A percentile compares a stretch with the other conserved stretches of the same genome.
Evolutionary conservation across 2,113 vertebrate species (phyloP).

Genomic region (Zeus faber): DNA sequence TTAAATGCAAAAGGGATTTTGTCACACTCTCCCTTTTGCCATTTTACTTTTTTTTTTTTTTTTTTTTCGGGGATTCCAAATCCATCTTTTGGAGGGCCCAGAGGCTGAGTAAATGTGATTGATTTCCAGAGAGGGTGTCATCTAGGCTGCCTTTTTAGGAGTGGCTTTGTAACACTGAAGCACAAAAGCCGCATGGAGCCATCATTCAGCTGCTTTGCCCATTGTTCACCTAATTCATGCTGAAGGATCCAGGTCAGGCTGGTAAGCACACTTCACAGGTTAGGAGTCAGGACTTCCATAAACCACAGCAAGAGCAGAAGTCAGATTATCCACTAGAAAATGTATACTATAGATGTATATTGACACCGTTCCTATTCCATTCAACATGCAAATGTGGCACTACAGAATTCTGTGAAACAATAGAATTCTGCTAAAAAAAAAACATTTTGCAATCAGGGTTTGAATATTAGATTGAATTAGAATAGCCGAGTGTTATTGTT

Average conservation of each 20-base stretch:
- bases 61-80: slow-evolving; percentile 46
- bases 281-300: slow-evolving; percentile 56
- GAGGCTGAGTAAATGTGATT: slow-evolving; percentile 72
- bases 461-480: slow-evolving; percentile 44
- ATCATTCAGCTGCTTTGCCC: slow-evolving; percentile 64
- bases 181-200: slow-evolving; percentile 71
- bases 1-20: slow-evolving; percentile 74
- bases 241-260: slow-evolving; percentile 76
- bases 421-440: slow-evolving; percentile 50
- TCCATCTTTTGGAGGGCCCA: slow-evolving; percentile 62
- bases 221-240: slow-evolving; percentile 74
- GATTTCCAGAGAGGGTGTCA: slow-evolving; percentile 72
- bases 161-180: slow-evolving; percentile 66
- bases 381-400: not conserved
- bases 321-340: slow-evolving; percentile 39
- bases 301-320: slow-evolving; percentile 35
- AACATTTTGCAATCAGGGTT: slow-evolving; percentile 47
- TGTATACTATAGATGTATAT: not conserved
- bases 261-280: slow-evolving; percentile 61
- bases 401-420: slow-evolving; percentile 49
- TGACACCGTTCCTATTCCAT: slow-evolving; percentile 21
- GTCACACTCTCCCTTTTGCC: slow-evolving; percentile 63
- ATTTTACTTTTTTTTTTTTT: slow-evolving; percentile 43
- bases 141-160: slow-evolving; percentile 67
- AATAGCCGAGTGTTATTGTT: slow-evolving; percentile 38